Evolutionary conservation across 37 sponge, comb jelly and placozoan species (phyloP), one percentile per base, ranked within the genome.

Genomic region (Hormiphora californensis): DNA sequence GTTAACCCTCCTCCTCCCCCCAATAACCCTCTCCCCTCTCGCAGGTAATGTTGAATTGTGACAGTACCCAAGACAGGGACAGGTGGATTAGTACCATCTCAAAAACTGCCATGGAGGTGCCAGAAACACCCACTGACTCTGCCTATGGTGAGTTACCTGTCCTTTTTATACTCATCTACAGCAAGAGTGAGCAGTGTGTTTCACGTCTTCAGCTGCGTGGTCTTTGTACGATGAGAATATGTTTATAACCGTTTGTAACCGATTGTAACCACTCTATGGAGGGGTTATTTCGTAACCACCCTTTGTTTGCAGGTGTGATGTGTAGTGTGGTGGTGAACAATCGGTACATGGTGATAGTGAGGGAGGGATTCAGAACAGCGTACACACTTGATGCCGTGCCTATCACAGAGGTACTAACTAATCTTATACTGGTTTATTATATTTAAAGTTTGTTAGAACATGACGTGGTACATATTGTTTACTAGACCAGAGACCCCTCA

Each of bases 21-120:
- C n/a, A n/a, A n/a, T n/a, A n/a, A n/a, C n/a, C n/a, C n/a, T n/a
- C n/a, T n/a, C 9, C 53, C 25, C 25, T 65, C 31, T 25, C 34
- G 3, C 39, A 65, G 68, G 68, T 73, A 46, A 40, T 73, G 81
- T 33, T 73, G 81, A 73, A 73, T 28, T 73, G 81, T 40, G 81
- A 73, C 23, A 41, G 38, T 40, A 23, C 41, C 1, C 46, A 43
- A 41, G 81, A 73, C 12, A 21, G 81, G 25, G 81, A 73, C 46
- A 33, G 43, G 44, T 73, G 81, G 81, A 73, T 73, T 43, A 32
- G 46, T 43, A 46, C 81, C 12, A 73, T 73, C 41, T 36, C 39
- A 1, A 73, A 73, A 17, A 36, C 81, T n/a, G 81, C 81, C 41
- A 73, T 73, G 81, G 81, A 73, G 81, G 43, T 73, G 35, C 81